Conservation (phyloP, 2,113 vertebrate species). For the Aspidoscelis tigris region DNA sequence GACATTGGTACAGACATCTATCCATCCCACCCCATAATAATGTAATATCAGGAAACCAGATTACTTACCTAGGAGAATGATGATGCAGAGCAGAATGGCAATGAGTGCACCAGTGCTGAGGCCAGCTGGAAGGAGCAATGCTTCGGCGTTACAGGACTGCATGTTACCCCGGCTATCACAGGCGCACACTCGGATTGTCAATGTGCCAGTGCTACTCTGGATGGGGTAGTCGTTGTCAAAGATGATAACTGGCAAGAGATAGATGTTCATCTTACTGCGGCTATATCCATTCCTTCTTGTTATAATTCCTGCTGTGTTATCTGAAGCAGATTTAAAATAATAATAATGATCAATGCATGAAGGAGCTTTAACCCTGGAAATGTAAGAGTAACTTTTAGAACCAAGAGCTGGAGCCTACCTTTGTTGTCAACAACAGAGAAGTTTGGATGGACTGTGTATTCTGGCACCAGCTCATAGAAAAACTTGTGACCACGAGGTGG, state of each 20-base stretch:
- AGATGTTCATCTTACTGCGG: conserved; percentile 76
- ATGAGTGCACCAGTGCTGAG: conserved; percentile 80
- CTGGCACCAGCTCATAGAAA: conserved; percentile 82
- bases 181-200: conserved; percentile 80
- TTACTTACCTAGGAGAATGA: conserved; percentile 75
- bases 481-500: conserved; percentile 81
- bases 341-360: background rate
- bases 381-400: fast-evolving
- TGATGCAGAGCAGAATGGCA: conserved; percentile 81
- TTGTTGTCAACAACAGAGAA: conserved; percentile 84
- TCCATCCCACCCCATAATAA: background rate
- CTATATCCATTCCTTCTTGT: conserved; percentile 81
- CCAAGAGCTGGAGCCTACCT: conserved; percentile 68
- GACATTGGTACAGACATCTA: background rate
- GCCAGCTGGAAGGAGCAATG: conserved; percentile 76
- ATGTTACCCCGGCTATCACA: conserved; percentile 78
- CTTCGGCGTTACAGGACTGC: conserved; percentile 78
- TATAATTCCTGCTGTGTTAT: conserved; percentile 83
- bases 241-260: conserved; percentile 79
- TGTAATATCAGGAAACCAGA: fast-evolving
- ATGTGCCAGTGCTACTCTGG: conserved; percentile 81
- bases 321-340: conserved; percentile 47
- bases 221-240: conserved; percentile 83
- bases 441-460: conserved; percentile 80
- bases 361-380: background rate